Evolutionary conservation across 1,140 invertebrate species (phyloP).

Genomic region (Bombus cullumanus): DNA sequence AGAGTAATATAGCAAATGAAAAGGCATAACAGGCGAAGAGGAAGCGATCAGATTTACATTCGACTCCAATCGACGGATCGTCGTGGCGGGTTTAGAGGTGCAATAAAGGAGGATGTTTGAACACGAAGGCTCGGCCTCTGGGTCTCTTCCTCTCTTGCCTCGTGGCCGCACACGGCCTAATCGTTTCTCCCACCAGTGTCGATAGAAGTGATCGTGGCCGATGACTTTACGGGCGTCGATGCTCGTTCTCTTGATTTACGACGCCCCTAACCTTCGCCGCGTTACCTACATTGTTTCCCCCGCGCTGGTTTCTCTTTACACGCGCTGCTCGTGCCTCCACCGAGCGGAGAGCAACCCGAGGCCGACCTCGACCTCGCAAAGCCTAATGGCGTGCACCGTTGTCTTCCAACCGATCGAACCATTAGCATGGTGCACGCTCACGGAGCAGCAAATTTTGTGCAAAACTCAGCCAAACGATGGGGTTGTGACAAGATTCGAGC

Average conservation of each 20-base stretch:
- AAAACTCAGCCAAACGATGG: too few species aligned
- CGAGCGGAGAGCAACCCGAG: conserved; percentile 27
- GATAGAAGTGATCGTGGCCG: conserved; percentile 73
- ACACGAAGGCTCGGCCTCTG: conserved; percentile 32
- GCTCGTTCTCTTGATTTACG: conserved; percentile 80
- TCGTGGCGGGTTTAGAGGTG: conserved; percentile 30
- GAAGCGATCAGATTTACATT: conserved; percentile 43
- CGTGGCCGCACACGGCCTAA: conserved; percentile 56
- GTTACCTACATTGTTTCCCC: conserved; percentile 74
- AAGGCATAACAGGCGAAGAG: not conserved
- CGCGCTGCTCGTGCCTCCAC: conserved; percentile 51
- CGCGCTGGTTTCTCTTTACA: conserved; percentile 63
- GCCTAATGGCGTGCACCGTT: conserved; percentile 51
- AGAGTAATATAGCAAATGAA: not conserved
- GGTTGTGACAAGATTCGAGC: too few species aligned
- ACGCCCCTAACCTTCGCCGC: conserved; percentile 75
- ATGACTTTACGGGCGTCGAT: conserved; percentile 79
- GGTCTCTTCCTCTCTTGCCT: conserved; percentile 29
- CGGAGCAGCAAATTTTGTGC: not conserved
- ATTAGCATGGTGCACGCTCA: not conserved
- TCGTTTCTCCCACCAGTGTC: conserved; percentile 59
- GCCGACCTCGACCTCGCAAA: conserved; percentile 67
- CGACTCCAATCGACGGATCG: conserved; percentile 18
- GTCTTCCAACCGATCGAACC: conserved; percentile 4
- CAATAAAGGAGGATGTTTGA: conserved; percentile 46